Evolutionary conservation across 1,140 invertebrate genomes (phyloP).

Genomic region (Nylanderia fulva): DNA sequence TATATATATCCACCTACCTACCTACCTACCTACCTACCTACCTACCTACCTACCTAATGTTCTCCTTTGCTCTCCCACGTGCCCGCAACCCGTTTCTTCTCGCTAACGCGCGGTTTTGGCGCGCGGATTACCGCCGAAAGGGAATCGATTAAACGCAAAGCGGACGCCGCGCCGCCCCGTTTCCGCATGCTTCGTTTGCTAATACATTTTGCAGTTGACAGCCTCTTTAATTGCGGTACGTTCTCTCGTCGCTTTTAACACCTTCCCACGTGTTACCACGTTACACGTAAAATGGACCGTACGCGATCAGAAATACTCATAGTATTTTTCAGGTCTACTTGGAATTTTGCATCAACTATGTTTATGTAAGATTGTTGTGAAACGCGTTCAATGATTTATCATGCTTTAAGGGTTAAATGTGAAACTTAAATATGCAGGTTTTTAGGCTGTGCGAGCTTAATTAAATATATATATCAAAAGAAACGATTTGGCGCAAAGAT

Average conservation of each 20-base stretch:
- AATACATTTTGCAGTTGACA: constrained; percentile 61
- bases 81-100: constrained; percentile 18
- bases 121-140: constrained; percentile 52
- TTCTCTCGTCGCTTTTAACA: constrained; percentile 39
- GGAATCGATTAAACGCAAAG: constrained; percentile 61
- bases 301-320: too few relatives aligned
- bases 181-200: constrained; percentile 21
- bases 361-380: constrained; percentile 7
- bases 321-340: too few relatives aligned
- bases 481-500: background rate
- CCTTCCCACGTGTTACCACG: constrained; percentile 6
- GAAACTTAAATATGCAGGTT: constrained; percentile 15
- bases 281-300: background rate
- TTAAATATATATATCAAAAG: background rate
- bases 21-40: background rate
- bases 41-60: background rate
- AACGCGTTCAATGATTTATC: constrained; percentile 1
- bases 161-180: constrained; percentile 1
- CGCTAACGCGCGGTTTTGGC: constrained; percentile 51
- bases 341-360: background rate
- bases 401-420: background rate
- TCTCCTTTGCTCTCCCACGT: background rate
- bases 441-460: background rate
- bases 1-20: background rate
- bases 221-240: constrained; percentile 54